Evolutionary conservation across 2,113 vertebrate species (phyloP).

Genomic region (Trichomycterus rosablanca): DNA sequence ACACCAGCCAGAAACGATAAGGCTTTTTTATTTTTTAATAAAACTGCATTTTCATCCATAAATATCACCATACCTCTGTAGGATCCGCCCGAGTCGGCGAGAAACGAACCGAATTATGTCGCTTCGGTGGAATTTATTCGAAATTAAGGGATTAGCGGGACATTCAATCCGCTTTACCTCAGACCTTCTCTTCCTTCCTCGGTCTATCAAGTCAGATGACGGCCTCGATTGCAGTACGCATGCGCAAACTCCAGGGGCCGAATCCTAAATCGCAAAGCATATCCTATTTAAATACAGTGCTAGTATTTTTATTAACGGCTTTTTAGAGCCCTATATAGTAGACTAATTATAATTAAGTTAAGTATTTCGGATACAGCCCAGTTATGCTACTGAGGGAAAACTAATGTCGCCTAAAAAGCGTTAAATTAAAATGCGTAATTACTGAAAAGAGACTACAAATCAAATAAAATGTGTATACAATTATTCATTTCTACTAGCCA

Average conservation of each 20-base stretch:
- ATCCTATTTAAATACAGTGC: not conserved
- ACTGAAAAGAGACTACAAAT: too few species aligned
- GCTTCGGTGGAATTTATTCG: constrained; percentile 12
- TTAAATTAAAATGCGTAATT: too few species aligned
- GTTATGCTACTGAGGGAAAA: too few species aligned
- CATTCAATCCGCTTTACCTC: constrained; percentile 17
- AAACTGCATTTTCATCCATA: not conserved
- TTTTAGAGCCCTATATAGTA: not conserved
- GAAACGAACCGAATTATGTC: constrained; percentile 5
- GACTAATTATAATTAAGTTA: not conserved
- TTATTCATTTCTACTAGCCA: too few species aligned
- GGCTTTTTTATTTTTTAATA: not conserved
- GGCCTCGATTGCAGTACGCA: not conserved
- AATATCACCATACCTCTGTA: constrained; percentile 30
- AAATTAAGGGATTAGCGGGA: constrained; percentile 32
- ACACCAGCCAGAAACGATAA: not conserved
- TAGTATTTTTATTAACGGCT: not conserved
- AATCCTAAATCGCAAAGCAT: not conserved
- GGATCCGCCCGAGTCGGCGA: constrained; percentile 6
- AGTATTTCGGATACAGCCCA: too few species aligned
- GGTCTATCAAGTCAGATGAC: constrained; percentile 42
- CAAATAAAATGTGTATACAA: too few species aligned
- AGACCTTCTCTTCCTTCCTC: constrained; percentile 19
- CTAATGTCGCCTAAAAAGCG: too few species aligned
- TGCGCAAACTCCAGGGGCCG: not conserved